Percentiles rank a stretch among this genome's conserved stretches.
Conservation (phyloP, 2,888 invertebrate species). For the Anoncus sp. region DNA sequence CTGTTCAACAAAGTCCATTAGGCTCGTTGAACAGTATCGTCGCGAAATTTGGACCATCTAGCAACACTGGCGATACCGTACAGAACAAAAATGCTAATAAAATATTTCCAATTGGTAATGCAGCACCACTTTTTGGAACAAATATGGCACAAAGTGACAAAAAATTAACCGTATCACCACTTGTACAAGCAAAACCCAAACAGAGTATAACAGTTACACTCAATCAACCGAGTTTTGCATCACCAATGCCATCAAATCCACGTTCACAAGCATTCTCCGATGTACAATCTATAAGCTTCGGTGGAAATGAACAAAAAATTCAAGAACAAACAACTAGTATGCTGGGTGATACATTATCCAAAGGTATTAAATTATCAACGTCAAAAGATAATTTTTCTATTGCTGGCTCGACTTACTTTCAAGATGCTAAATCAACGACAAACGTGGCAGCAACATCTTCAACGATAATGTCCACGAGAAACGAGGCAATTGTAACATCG, state of each 20-base stretch:
- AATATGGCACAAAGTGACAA: constrained; percentile 68
- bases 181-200: constrained; percentile 58
- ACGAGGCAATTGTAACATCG: constrained; percentile 12
- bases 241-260: constrained; percentile 52
- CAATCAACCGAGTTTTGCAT: constrained; percentile 47
- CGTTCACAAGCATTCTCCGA: constrained; percentile 63
- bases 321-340: constrained; percentile 45
- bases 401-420: constrained; percentile 38
- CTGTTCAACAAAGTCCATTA: constrained; percentile 73
- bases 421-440: constrained; percentile 45
- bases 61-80: constrained; percentile 39
- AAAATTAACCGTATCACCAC: constrained; percentile 43
- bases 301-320: constrained; percentile 58
- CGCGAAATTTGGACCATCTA: constrained; percentile 74
- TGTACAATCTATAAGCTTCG: constrained; percentile 67
- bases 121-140: constrained; percentile 48
- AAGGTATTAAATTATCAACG: constrained; percentile 36
- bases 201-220: constrained; percentile 58
- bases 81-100: constrained; percentile 59
- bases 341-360: constrained; percentile 34
- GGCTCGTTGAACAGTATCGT: constrained; percentile 80
- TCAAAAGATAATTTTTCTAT: constrained; percentile 47
- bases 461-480: constrained; percentile 14
- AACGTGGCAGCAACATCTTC: neutral
- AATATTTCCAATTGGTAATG: constrained; percentile 39